Evolutionary conservation across 2,888 invertebrate species (phyloP), one percentile per base, ranked within the genome.

Genomic region (Strigamia crassipes): DNA sequence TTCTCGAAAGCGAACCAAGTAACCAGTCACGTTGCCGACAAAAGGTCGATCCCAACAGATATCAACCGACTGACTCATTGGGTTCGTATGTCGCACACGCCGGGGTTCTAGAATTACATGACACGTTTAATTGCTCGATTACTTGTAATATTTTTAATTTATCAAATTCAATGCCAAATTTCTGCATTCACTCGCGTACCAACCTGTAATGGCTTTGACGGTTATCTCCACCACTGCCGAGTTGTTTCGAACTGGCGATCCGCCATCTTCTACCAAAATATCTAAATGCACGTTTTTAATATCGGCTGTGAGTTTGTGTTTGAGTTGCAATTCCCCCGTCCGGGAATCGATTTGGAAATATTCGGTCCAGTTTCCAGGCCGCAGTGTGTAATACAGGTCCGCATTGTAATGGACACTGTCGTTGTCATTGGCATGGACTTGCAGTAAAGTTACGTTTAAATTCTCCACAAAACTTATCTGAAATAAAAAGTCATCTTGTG

Each of bases 191-290:
- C 8, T 41, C 12, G 41, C 41, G 12, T 41, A 12, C 41, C 12
- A 83, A 84, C 84, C 84, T 27, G 84, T 83, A 18, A 84, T 78
- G 34, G 79, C 51, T 42, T 83, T 84, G 8, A 84, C 56, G 0
- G n/a, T 41, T 0, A 84, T 80, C 6, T 79, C 51, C 0, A 84
- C 82, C 1, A 81, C 79, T 0, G 83, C 83, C 13, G 83, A 81
- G 15, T 82, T 83, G 82, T 83, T 84, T 73, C 84, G 21, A 31
- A 83, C 84, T 0, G 84, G 84, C 0, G 84, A 84, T 5, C 84
- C 84, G 12, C 84, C 84, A 82, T 84, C 84, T 81, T 84, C 84
- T 8, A 83, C 84, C 42, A 83, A 83, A 23, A 84, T 79, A 13
- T 83, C 83, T 42, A 84, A 83, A 27, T 23, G 41, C 3, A 82